Base-by-base conservation (phyloP, 1,140 invertebrate genomes). In the Octopus sinensis region DNA sequence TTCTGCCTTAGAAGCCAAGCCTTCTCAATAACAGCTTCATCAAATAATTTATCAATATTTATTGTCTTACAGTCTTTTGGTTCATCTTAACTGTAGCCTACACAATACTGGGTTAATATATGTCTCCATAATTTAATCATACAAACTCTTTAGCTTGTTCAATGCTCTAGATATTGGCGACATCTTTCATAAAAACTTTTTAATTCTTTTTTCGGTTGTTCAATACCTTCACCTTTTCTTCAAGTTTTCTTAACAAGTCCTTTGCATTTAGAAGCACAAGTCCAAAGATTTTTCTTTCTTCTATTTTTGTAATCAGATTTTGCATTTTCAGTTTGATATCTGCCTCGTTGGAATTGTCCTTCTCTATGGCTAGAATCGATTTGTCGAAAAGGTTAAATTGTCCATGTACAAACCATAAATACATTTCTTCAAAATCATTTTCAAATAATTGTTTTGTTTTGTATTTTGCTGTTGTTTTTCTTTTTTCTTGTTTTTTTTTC, bases 251-350 rank as follows among this genome's bases (percentile, higher is more conserved):
- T n/a, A 68, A n/a, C 62, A 68, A 68, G 62, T 1, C 62, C 62
- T 3, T 68, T 68, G 62, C 62, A 68, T n/a, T n/a, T 68, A 13
- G 62, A 13, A n/a, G n/a, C n/a, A 68, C 62, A 68, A 68, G n/a
- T 68, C n/a, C 62, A 43, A 43, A 68, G 62, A 13, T 2, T 68
- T 68, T 68, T 68, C 62, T 12, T 68, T 68, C 3, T 68, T 2
- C 62, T 68, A 68, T 68, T 13, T 68, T 68, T 68, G 62, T 3
- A 13, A 68, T 68, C 62, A 68, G 62, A n/a, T 68, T 68, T 68
- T 68, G 62, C 62, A 68, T 68, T 68, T 68, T n/a, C n/a, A 68
- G 62, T 68, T 68, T n/a, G 62, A 68, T 68, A 68, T 68, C 62
- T 68, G 62, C 62, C n/a, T 12, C n/a, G 62, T 68, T 68, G 62